Percentiles rank a stretch among this genome's conserved stretches.
Conservation (phyloP, 2,113 vertebrate genomes). For the Pygoscelis adeliae region DNA sequence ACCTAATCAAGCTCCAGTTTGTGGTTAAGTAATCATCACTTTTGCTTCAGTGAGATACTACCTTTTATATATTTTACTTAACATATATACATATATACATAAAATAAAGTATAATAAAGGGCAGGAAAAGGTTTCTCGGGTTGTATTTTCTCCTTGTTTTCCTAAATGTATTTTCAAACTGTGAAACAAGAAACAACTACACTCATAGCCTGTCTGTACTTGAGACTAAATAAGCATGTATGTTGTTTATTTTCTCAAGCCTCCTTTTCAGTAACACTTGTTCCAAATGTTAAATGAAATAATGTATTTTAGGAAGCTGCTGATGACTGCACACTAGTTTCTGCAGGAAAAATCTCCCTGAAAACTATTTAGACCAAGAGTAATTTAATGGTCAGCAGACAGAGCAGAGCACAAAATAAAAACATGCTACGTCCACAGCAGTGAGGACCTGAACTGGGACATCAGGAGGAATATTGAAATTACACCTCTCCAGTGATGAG, state of each 20-base stretch:
- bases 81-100: background rate
- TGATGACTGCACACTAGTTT: background rate
- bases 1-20: conserved; percentile 46
- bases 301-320: background rate
- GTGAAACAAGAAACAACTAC: background rate
- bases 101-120: conserved; percentile 5
- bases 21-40: conserved; percentile 38
- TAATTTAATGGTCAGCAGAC: background rate
- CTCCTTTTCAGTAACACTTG: background rate
- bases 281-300: background rate
- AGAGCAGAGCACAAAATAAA: background rate
- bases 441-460: background rate
- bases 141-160: background rate
- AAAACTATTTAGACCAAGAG: background rate
- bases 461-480: background rate
- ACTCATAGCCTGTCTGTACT: background rate
- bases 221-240: background rate
- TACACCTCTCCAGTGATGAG: background rate
- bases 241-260: background rate
- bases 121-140: background rate
- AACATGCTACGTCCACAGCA: background rate
- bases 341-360: background rate
- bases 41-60: background rate
- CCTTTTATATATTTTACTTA: conserved; percentile 7
- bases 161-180: background rate